These are phyloP conservation scores for Propithecus perrieri DNA, from an alignment of 2,797 vertebrate species.

Conservation along the genomic window DNA sequence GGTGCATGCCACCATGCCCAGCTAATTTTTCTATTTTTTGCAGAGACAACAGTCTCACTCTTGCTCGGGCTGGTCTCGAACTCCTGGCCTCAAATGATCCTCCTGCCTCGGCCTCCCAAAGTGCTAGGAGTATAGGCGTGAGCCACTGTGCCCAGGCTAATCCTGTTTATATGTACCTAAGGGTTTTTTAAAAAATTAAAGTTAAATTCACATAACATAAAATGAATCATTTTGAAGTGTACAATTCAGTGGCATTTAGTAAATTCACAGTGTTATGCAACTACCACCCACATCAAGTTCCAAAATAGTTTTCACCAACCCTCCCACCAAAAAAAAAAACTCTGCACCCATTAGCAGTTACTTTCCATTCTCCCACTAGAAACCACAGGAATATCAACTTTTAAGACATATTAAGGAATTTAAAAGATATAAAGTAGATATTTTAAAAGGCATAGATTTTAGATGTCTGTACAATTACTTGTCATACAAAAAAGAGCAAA, in stretches of 20 bases:
- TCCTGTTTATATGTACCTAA: too few species aligned
- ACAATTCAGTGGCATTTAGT: not conserved
- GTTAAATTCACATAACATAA: slow-evolving; percentile 18
- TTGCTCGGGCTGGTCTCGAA: too few species aligned
- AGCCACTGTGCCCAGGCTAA: not conserved
- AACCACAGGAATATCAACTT: slow-evolving; percentile 20
- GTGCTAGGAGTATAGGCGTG: not conserved
- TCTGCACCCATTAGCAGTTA: not conserved
- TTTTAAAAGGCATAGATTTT: not conserved
- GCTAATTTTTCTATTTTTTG: too few species aligned
- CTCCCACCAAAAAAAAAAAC: not conserved
- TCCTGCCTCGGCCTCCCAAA: not conserved
- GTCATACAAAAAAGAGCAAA: slow-evolving; percentile 38
- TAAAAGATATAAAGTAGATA: slow-evolving; percentile 22
- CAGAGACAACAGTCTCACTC: too few species aligned
- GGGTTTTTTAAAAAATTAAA: not conserved
- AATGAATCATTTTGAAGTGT: slow-evolving; percentile 3
- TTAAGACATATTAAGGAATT: not conserved
- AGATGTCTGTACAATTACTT: not conserved
- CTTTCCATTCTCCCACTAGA: not conserved
- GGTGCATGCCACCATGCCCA: too few species aligned
- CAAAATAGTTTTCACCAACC: not conserved
- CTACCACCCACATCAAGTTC: not conserved
- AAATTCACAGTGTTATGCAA: slow-evolving; percentile 4
- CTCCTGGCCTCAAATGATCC: not conserved